Evolutionary conservation across 2,888 invertebrate species (phyloP), one percentile per base, ranked within the genome.

Genomic region (Bombylius discolor): DNA sequence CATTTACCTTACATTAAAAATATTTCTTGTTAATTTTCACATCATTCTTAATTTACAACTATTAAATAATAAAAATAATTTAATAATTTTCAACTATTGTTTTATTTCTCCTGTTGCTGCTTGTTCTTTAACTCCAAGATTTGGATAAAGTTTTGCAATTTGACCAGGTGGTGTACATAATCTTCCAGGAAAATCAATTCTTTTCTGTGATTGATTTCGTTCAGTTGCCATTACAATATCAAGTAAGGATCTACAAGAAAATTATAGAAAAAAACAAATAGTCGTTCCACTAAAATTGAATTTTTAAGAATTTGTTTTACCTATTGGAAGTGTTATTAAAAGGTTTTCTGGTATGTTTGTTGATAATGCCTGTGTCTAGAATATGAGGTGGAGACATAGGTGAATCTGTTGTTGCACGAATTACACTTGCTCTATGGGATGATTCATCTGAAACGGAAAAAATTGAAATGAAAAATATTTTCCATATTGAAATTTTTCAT

Each of bases 331-430:
- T 62, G 58, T 63, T 69, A 4, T 64, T 67, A 56, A 69, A 62
- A 51, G 64, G 65, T 56, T 59, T 59, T 14, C 52, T 59, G 56
- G 63, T 66, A 31, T 4, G 5, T n/a, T 65, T 66, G 23, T 23
- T 23, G 1, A 64, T 61, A 31, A 69, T 63, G 46, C 62, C 58
- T 14, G 61, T 63, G 31, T 69, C 60, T 64, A 77, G 68, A 0
- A 78, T 71, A 0, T 85, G 82, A 1, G 87, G 86, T 0, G 90
- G 90, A 0, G 91, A 91, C 71, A 90, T 81, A 0, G 90, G 90
- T 0, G 90, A 90, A 70, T 91, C 91, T 0, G 89, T 89, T 0
- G 88, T 89, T 3, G 89, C 86, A 52, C 89, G 76, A 58, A 84
- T 81, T 1, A 83, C 78, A 52, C 71, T 76, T 5, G 76, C 79